phyloP scores from a whole-genome alignment of 2,888 invertebrate species.

The Agonopterix subpropinquella region DNA sequence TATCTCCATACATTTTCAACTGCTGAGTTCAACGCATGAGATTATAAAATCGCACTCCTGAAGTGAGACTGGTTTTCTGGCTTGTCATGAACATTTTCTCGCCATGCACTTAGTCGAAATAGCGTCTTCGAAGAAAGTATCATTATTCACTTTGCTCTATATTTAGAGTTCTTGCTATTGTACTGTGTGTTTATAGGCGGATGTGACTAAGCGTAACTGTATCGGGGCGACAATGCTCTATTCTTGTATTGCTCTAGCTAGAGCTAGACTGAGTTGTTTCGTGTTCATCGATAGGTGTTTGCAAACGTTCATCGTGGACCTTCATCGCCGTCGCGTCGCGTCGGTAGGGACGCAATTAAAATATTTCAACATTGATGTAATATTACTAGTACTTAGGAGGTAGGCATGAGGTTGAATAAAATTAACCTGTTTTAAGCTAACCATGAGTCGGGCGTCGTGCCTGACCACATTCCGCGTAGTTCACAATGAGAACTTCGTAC shows the following conservation, averaged over 20 bases:
- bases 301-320: background rate
- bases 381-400: conserved; percentile 21
- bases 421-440: conserved; percentile 42
- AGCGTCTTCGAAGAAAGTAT: conserved; percentile 29
- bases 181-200: conserved; percentile 39
- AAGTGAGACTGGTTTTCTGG: background rate
- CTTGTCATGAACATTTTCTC: conserved; percentile 3
- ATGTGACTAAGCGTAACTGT: conserved; percentile 49
- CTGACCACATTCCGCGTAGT: conserved; percentile 41
- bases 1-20: too few species aligned
- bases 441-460: conserved; percentile 33
- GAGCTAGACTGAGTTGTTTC: conserved; percentile 23
- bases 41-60: too few species aligned
- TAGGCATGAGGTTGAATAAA: conserved; percentile 31
- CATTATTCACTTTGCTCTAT: conserved; percentile 34
- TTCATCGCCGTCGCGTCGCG: conserved; percentile 1
- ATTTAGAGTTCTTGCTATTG: conserved; percentile 35
- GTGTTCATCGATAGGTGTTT: conserved; percentile 15
- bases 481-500: conserved; percentile 33
- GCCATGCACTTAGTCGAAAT: conserved; percentile 3
- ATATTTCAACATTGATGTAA: conserved; percentile 20
- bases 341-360: conserved; percentile 12
- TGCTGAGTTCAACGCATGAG: too few species aligned
- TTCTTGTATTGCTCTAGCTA: conserved; percentile 36
- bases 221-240: conserved; percentile 45